Evolutionary conservation across 2,113 vertebrate genomes (phyloP).

Genomic region (Coptodon rendalli): DNA sequence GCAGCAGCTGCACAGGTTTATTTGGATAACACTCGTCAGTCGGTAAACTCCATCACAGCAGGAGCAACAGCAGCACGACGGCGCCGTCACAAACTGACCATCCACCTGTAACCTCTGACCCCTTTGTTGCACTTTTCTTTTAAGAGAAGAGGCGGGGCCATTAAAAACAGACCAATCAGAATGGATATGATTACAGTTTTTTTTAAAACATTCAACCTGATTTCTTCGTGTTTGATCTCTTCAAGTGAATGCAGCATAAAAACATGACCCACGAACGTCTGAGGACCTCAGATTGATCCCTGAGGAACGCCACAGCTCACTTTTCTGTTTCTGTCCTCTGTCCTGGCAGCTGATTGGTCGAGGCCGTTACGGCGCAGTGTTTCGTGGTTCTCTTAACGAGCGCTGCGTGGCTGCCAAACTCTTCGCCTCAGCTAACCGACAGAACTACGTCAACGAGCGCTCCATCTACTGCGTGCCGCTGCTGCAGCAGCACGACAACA

Average conservation of each 20-base stretch:
- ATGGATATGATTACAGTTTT: neutral
- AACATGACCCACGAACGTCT: neutral
- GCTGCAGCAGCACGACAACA: slow-evolving; percentile 84
- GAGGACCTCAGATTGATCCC: neutral
- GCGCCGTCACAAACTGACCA: neutral
- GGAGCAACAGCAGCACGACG: neutral
- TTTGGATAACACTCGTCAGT: neutral
- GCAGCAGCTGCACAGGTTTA: neutral
- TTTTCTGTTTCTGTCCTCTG: neutral
- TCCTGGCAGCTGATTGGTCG: slow-evolving; percentile 84
- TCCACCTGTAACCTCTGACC: neutral
- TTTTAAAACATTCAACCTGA: neutral
- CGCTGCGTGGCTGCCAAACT: slow-evolving; percentile 90
- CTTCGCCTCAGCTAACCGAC: slow-evolving; percentile 84
- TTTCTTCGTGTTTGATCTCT: neutral
- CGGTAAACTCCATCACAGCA: neutral
- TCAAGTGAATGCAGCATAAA: neutral
- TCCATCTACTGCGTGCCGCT: slow-evolving; percentile 86
- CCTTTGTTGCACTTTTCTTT: neutral
- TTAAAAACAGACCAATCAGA: neutral
- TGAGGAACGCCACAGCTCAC: neutral
- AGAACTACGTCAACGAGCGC: slow-evolving; percentile 87
- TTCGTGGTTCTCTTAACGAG: slow-evolving; percentile 85
- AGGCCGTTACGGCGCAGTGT: slow-evolving; percentile 87
- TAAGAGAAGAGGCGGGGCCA: neutral